Evolutionary conservation across 2,888 invertebrate genomes (phyloP).

Genomic region (Eurytoma adleriae): DNA sequence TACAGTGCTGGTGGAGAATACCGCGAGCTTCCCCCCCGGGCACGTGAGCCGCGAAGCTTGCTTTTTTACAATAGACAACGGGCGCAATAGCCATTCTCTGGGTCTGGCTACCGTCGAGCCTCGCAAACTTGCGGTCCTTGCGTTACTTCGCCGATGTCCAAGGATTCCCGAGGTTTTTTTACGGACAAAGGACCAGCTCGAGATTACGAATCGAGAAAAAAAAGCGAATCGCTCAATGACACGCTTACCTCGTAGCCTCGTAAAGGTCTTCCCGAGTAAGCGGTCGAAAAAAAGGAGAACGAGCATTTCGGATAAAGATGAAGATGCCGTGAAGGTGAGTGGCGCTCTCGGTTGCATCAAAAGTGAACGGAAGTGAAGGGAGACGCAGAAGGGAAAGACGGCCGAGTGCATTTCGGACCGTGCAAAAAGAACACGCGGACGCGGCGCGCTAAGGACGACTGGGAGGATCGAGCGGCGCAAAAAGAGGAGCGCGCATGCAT

Average conservation of each 20-base stretch:
- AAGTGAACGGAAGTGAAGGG: slow-evolving; percentile 56
- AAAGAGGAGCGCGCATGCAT: slow-evolving; percentile 38
- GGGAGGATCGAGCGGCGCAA: slow-evolving; percentile 46
- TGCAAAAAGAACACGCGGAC: slow-evolving; percentile 1
- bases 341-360: not conserved
- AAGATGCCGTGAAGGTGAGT: slow-evolving; percentile 38
- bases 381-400: slow-evolving; percentile 28
- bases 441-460: slow-evolving; percentile 52
- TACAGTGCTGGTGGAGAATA: slow-evolving; percentile 61
- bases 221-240: not conserved
- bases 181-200: not conserved
- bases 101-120: no score
- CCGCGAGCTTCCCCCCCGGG: not conserved
- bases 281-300: slow-evolving; percentile 14
- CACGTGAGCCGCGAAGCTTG: not conserved
- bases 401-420: slow-evolving; percentile 31
- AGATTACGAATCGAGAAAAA: no score
- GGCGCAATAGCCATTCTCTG: not conserved
- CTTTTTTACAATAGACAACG: not conserved
- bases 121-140: no score
- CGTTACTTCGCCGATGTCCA: not conserved
- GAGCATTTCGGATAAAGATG: slow-evolving; percentile 42
- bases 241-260: slow-evolving; percentile 18
- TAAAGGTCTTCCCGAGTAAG: slow-evolving; percentile 1
- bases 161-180: not conserved